Evolutionary conservation across 1,140 invertebrate species (phyloP), one percentile per base, ranked within the genome.

Genomic region (Sinonovacula constricta): DNA sequence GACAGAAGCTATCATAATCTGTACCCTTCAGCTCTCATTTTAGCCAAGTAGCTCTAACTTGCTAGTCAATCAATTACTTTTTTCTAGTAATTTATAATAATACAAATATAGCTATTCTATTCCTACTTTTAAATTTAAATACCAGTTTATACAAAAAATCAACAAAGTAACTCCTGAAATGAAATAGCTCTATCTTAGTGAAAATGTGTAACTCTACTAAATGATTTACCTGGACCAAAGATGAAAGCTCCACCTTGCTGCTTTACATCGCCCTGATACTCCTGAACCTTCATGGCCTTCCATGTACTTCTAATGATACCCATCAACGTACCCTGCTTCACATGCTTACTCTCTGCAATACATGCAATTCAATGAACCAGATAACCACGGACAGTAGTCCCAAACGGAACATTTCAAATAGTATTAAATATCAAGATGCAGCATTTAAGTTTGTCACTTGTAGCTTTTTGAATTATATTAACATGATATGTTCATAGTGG

Each of bases 221-320:
- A n/a, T n/a, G n/a, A n/a, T n/a, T n/a, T 80, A 89, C 88, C 88
- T 81, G 88, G 88, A 31, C 88, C 88, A 22, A 89, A 0, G 49
- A 89, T 81, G 63, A 85, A 86, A 24, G 87, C 31, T 39, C 81
- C 87, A 3, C 88, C 88, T 34, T 88, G 84, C 59, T 89, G 88
- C 65, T 82, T 83, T 18, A 84, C 68, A 68, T 89, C 80, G 0
- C 88, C 88, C 53, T 88, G 82, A 36, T 79, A 87, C 62, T 87
- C 83, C 62, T 85, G 77, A 14, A 63, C 39, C 31, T 70, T 78
- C 86, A 88, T 89, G 1, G 83, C 83, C 67, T 84, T 81, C 88
- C 88, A 89, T 28, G 83, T 83, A 72, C 83, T 86, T 14, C 62
- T 71, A 67, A 88, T 51, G 7, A 88, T 69, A 26, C 88, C 88